Percentiles rank a stretch among this genome's conserved stretches.
Conservation (phyloP, 2,888 invertebrate genomes). For the Hypselothyrea guttata region DNA sequence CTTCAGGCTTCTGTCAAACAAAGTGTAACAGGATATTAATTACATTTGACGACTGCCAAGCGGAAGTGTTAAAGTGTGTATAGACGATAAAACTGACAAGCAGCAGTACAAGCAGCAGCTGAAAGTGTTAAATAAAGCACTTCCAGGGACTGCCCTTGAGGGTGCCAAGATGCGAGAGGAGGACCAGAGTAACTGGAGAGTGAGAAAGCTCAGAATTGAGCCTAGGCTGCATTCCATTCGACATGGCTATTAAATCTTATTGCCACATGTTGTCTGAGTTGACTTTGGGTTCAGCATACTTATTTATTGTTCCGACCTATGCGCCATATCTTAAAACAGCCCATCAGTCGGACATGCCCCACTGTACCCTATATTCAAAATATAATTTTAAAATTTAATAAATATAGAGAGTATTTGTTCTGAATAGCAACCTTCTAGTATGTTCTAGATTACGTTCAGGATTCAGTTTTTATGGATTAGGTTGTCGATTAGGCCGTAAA, state of each 20-base stretch:
- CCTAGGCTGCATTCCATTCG: conserved; percentile 29
- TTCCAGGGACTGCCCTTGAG: neutral
- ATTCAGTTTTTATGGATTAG: too few relatives aligned
- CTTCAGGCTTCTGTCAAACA: conserved; percentile 69
- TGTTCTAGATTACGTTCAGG: too few relatives aligned
- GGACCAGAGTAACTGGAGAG: neutral
- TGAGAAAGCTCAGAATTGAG: neutral
- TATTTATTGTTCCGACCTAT: too few relatives aligned
- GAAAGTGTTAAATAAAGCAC: conserved; percentile 22
- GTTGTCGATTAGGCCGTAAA: too few relatives aligned
- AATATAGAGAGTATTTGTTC: too few relatives aligned
- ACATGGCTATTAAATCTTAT: conserved; percentile 11
- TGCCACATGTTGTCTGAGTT: conserved; percentile 10
- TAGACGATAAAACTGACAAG: conserved; percentile 58
- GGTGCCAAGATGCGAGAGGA: too few relatives aligned
- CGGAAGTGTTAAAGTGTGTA: conserved; percentile 73
- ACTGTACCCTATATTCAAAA: too few relatives aligned
- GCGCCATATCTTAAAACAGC: too few relatives aligned
- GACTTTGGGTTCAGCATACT: neutral
- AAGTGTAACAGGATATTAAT: conserved; percentile 72
- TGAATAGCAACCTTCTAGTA: too few relatives aligned
- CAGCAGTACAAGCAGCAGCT: conserved; percentile 13
- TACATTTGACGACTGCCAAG: conserved; percentile 72
- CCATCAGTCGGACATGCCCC: too few relatives aligned
- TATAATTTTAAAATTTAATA: too few relatives aligned